These are phyloP conservation scores for Muntiacus reevesi DNA, from an alignment of 2,113 vertebrate genomes.

Conservation along the genomic window DNA sequence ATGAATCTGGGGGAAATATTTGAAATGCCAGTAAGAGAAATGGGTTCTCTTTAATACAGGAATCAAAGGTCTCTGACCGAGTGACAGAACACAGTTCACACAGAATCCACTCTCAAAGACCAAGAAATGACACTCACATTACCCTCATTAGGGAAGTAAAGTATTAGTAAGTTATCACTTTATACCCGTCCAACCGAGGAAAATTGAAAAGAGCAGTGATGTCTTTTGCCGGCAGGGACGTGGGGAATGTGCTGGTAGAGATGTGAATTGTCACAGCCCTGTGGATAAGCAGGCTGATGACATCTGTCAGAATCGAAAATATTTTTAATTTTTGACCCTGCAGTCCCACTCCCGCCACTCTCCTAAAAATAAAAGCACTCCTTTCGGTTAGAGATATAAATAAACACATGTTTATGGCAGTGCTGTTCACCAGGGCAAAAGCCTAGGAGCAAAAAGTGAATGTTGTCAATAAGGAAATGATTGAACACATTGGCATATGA, in stretches of 20 bases:
- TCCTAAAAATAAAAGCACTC: background rate
- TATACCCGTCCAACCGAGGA: background rate
- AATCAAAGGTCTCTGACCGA: background rate
- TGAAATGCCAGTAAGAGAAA: background rate
- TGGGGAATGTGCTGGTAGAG: background rate
- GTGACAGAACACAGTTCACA: background rate
- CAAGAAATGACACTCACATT: background rate
- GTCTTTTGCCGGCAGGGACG: background rate
- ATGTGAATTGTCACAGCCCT: background rate
- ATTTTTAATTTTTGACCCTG: background rate
- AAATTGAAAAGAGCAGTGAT: background rate
- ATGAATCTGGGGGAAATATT: background rate
- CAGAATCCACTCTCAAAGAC: background rate
- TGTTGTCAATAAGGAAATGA: background rate
- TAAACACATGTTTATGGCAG: background rate
- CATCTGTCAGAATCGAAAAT: background rate
- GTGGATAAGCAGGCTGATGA: background rate
- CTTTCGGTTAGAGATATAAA: background rate
- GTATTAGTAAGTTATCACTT: background rate
- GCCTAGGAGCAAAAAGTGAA: background rate
- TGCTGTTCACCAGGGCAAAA: background rate
- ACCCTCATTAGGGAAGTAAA: background rate
- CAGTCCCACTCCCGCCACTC: background rate
- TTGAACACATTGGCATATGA: background rate
- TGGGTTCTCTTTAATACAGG: background rate